Evolutionary conservation across 2,797 vertebrate genomes (phyloP).

Genomic region (Falco novaeseelandiae): DNA sequence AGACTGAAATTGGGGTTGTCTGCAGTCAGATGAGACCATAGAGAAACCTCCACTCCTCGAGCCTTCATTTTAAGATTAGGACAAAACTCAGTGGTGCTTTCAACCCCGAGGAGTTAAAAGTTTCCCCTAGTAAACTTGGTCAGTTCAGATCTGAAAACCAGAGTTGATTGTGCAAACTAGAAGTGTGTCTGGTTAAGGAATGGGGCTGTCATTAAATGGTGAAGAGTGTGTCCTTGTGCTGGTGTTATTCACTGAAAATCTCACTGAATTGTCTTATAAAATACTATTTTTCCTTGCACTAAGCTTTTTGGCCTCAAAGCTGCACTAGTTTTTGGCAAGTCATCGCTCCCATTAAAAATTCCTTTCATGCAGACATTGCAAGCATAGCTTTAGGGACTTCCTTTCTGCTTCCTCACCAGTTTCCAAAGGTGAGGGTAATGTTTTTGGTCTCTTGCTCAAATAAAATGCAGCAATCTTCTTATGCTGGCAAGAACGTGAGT

Average conservation of each 20-base stretch:
- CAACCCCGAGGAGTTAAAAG: neutral
- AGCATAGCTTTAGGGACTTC: conserved; percentile 16
- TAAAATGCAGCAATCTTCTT: neutral
- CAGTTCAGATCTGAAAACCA: neutral
- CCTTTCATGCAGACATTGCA: neutral
- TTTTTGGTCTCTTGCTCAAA: neutral
- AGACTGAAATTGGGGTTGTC: neutral
- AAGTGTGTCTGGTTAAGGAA: neutral
- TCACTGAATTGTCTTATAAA: neutral
- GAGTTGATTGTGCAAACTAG: neutral
- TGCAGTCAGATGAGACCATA: neutral
- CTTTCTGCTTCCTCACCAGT: conserved; percentile 42
- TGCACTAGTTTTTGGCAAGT: neutral
- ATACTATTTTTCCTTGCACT: neutral
- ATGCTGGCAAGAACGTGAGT: neutral
- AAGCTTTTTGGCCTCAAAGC: neutral
- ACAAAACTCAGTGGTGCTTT: neutral
- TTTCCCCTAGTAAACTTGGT: neutral
- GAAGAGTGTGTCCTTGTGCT: neutral
- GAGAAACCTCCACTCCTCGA: neutral
- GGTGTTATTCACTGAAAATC: neutral
- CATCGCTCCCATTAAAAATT: neutral
- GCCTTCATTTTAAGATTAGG: neutral
- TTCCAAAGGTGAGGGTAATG: conserved; percentile 15
- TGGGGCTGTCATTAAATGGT: neutral